Percentiles rank a stretch among this genome's conserved stretches.
phyloP scores from a whole-genome alignment of 2,113 vertebrate species.

The Perca fluviatilis region DNA sequence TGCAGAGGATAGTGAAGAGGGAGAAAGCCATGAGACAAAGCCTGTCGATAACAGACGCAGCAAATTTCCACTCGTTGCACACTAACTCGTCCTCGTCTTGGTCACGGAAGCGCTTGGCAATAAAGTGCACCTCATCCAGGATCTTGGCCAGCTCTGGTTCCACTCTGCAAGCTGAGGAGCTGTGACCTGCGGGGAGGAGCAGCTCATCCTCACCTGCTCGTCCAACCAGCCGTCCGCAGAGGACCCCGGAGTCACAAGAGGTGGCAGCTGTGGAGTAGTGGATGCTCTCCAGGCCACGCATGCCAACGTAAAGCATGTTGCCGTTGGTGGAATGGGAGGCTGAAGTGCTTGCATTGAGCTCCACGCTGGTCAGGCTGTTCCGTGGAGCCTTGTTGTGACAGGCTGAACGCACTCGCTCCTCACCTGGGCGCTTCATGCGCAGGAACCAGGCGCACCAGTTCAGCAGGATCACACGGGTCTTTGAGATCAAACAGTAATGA shows the following conservation, averaged over 20 bases:
- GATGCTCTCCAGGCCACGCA: conserved; percentile 88
- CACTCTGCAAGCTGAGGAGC: conserved; percentile 67
- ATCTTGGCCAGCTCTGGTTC: conserved; percentile 91
- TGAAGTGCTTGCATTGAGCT: conserved; percentile 81
- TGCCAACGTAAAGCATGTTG: conserved; percentile 90
- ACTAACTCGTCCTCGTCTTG: conserved; percentile 89
- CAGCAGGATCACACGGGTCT: conserved; percentile 94
- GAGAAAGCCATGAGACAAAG: conserved; percentile 97
- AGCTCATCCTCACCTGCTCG: conserved; percentile 87
- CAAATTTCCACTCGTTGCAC: conserved; percentile 97
- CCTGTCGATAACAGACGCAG: conserved; percentile 94
- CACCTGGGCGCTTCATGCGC: conserved; percentile 94
- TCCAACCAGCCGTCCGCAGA: conserved; percentile 88
- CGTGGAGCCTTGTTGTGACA: conserved; percentile 88
- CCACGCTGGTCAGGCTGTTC: conserved; percentile 89
- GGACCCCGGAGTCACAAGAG: conserved; percentile 89
- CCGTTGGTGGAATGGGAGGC: conserved; percentile 85
- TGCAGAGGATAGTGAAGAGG: conserved; percentile 93
- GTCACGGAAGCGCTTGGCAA: conserved; percentile 91
- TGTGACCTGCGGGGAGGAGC: conserved; percentile 84
- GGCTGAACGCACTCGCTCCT: conserved; percentile 89
- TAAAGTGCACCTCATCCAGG: conserved; percentile 93
- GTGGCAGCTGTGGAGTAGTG: conserved; percentile 88
- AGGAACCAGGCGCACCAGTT: conserved; percentile 99
- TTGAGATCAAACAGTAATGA: conserved; percentile 20